A percentile compares a stretch with the other conserved stretches of the same genome.
Evolutionary conservation across 2,797 vertebrate genomes (phyloP).

Genomic region (Poeciliopsis paucimaculata): DNA sequence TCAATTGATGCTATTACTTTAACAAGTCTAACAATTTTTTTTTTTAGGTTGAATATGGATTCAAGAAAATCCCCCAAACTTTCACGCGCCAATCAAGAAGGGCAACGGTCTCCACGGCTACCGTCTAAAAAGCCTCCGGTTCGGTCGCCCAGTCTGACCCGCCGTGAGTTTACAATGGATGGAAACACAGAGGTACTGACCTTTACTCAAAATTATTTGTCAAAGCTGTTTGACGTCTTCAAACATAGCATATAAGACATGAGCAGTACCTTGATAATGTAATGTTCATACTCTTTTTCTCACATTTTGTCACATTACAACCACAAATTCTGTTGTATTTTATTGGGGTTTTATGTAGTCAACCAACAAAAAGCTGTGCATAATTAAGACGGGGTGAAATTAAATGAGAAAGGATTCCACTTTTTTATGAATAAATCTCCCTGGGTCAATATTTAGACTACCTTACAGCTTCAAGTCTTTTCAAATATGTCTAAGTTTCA

Average conservation of each 20-base stretch:
- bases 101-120: conserved; percentile 92
- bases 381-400: neutral
- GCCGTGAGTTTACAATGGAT: conserved; percentile 95
- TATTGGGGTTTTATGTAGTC: neutral
- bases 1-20: neutral
- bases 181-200: conserved; percentile 91
- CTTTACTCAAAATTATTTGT: neutral
- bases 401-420: neutral
- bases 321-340: neutral
- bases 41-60: conserved; percentile 93
- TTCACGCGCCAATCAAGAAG: conserved; percentile 90
- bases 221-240: neutral
- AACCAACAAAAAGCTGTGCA: neutral
- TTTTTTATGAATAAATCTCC: neutral
- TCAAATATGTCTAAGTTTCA: neutral
- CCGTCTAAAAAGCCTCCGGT: conserved; percentile 91
- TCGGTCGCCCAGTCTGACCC: conserved; percentile 92
- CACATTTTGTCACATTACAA: neutral
- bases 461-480: neutral
- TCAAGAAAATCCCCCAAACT: conserved; percentile 96
- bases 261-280: neutral
- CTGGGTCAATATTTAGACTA: neutral
- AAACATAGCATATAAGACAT: neutral
- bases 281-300: neutral
- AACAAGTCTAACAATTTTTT: neutral